Conservation (phyloP, 1,140 invertebrate genomes). For the Anagrus nilaparvatae region DNA sequence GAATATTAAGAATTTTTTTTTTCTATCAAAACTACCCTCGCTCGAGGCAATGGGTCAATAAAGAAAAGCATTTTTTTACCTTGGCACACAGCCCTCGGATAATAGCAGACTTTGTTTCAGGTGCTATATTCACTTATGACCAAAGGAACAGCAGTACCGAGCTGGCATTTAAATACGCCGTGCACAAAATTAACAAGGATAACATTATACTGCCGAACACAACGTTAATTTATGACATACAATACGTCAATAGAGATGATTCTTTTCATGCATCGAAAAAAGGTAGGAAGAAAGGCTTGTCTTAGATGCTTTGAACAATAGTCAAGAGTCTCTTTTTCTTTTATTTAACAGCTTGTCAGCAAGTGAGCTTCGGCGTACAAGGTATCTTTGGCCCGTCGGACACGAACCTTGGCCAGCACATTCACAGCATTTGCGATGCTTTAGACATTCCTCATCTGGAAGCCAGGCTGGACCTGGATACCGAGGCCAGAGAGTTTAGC, state of each 20-base stretch:
- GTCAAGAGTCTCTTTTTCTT: neutral
- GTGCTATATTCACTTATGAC: conserved; percentile 54
- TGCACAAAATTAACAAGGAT: conserved; percentile 56
- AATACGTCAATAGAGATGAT: conserved; percentile 55
- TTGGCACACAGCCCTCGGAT: conserved; percentile 23
- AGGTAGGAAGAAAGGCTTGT: conserved; percentile 49
- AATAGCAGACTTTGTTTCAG: too few species aligned
- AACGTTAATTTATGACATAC: conserved; percentile 54
- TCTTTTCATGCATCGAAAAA: conserved; percentile 58
- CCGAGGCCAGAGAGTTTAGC: conserved; percentile 48
- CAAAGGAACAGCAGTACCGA: conserved; percentile 53
- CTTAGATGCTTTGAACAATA: neutral
- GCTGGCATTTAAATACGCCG: conserved; percentile 59
- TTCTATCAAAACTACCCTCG: too few species aligned
- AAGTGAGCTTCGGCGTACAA: conserved; percentile 50
- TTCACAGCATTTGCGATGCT: conserved; percentile 60
- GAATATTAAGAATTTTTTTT: too few species aligned
- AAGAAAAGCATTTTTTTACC: conserved; percentile 11
- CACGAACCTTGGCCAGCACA: conserved; percentile 51
- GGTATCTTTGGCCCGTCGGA: conserved; percentile 59
- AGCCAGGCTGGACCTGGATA: conserved; percentile 47
- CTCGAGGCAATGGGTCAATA: conserved; percentile 12
- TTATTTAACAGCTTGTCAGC: conserved; percentile 48
- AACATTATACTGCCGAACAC: conserved; percentile 52
- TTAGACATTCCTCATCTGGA: conserved; percentile 63